Base-by-base conservation (phyloP, 2,888 invertebrate species). In the Pegoplata infirma region DNA sequence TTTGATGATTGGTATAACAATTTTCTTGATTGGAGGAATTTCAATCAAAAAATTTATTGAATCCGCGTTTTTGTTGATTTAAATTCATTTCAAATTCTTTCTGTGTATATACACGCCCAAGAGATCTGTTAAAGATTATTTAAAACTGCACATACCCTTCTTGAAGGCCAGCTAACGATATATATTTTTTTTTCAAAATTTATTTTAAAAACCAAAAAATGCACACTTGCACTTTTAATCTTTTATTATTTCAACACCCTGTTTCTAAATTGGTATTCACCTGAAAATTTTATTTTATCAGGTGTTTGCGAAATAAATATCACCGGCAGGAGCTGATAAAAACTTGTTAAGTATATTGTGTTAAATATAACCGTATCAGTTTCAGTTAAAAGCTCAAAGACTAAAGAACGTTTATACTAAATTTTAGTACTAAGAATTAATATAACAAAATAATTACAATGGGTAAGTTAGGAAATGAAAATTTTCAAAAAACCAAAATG, bases 221-320 rank as follows among this genome's bases (percentile, higher is more conserved):
- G n/a, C n/a, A n/a, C n/a, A n/a, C n/a, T n/a, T n/a, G n/a, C n/a
- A n/a, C n/a, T n/a, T n/a, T n/a, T n/a, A n/a, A n/a, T 44, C 4
- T 7, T 19, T 32, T 46, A 23, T 17, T 4, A 36, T 12, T 40
- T 12, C 6, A 44, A 28, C 75, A 75, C 79, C 79, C 71, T 61
- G 49, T 63, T 32, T 40, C 12, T 7, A 32, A 4, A 25, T 6
- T n/a, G 10, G 44, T 79, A 61, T 40, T 32, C 14, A 44, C 71
- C 71, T 74, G 74, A 23, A 66, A 67, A 51, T 17, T n/a, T 56
- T 79, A 46, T 75, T 75, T 75, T 79, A 75, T 75, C 79, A 79
- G 75, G 75, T 79, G 79, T 75, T 78, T 56, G 3, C 21, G 28
- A 59, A 40, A 44, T 8, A 46, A 56, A 55, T 63, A 58, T 67